Evolutionary conservation across 2,113 vertebrate species (phyloP), one percentile per base, ranked within the genome.

Genomic region (Anguilla japonica): DNA sequence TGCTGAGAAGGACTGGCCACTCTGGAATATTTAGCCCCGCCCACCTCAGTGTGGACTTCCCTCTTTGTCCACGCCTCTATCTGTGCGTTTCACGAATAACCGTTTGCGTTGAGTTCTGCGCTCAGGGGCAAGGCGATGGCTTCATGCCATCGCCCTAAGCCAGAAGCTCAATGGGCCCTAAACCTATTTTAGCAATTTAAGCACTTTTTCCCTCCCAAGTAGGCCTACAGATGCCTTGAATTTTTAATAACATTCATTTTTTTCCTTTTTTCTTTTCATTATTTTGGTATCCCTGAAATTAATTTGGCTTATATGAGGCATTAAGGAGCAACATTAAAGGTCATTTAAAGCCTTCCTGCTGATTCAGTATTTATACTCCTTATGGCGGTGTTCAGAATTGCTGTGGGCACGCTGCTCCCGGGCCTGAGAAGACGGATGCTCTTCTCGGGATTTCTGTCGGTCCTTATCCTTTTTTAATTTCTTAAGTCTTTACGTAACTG

Each of bases 391-490:
- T 20, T 81, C 29, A 3, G 13, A 56, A 5, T 83, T 53, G 29
- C 22, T 34, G 46, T 29, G 81, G 81, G 26, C 43, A 13, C 41
- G 40, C 4, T 50, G 20, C 15, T 43, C 26, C 41, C 26, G 81
- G 22, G 18, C 26, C 26, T 18, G 11, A 83, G 16, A 26, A 57
- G 20, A 34, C 34, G 82, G 29, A 34, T 39, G 82, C 26, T 22
- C n/a, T 34, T 29, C 29, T 29, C 29, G 11, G 46, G 46, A 41
- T 57, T 20, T 57, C 46, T 83, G 29, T 13, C 41, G 15, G 9
- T 83, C 6, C 82, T 83, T 83, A 83, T 57, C 82, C 46, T 29
- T 20, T 15, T 57, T 39, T 83, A 83, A 83, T 83, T 50, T 53
- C n/a, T 83, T 9, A 29, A 29, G 50, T 39, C 53, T 57, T 56